Percentiles rank a stretch among this genome's conserved stretches.
Evolutionary conservation across 1,140 invertebrate genomes (phyloP).

Genomic region (Eumeta japonica): DNA sequence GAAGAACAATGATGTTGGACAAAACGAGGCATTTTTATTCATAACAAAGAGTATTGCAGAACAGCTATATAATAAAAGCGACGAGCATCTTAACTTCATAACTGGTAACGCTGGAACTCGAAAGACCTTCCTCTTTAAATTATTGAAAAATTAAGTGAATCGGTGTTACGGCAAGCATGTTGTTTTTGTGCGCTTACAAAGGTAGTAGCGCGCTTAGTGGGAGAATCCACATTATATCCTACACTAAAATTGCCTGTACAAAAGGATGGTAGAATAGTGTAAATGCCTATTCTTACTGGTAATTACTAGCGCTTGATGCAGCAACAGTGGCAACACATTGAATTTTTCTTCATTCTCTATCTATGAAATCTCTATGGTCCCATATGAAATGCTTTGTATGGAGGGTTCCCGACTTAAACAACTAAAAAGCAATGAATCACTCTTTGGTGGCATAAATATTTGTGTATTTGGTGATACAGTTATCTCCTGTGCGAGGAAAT

Average conservation of each 20-base stretch:
- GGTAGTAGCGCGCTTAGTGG: conserved; percentile 26
- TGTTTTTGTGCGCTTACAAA: conserved; percentile 27
- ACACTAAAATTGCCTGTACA: conserved; percentile 31
- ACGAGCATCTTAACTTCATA: conserved; percentile 13
- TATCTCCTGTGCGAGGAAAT: conserved; percentile 27
- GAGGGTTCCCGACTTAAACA: conserved; percentile 32
- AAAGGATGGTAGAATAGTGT: conserved; percentile 26
- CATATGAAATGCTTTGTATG: conserved; percentile 35
- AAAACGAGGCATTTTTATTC: conserved; percentile 12
- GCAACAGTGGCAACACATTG: conserved; percentile 28
- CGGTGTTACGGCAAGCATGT: conserved; percentile 23
- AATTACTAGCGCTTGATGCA: conserved; percentile 31
- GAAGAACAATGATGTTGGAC: conserved; percentile 12
- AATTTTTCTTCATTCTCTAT: conserved; percentile 44
- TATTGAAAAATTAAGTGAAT: conserved; percentile 26
- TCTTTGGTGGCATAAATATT: conserved; percentile 22
- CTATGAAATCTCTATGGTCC: conserved; percentile 45
- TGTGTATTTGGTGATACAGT: conserved; percentile 34
- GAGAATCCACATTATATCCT: conserved; percentile 22
- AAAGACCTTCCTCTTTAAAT: conserved; percentile 32
- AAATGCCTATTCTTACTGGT: conserved; percentile 26
- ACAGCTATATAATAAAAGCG: conserved; percentile 4
- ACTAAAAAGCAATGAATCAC: conserved; percentile 6
- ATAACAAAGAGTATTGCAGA: conserved; percentile 10
- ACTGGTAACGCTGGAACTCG: conserved; percentile 26